Evolutionary conservation across 2,888 invertebrate genomes (phyloP).

Genomic region (Drosophila setosimentum): DNA sequence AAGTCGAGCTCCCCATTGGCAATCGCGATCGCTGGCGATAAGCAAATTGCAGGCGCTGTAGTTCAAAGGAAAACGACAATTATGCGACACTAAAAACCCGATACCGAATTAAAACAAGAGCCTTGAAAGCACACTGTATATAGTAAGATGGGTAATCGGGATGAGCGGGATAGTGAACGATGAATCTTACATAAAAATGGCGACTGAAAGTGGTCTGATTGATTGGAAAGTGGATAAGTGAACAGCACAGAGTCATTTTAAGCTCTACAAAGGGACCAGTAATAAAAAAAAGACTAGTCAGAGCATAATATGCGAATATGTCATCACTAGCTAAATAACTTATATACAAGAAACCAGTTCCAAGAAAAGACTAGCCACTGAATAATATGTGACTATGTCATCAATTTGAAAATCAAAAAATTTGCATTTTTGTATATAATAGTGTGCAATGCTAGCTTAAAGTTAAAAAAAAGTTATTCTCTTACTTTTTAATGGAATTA

Average conservation of each 20-base stretch:
- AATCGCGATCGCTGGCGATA: constrained; percentile 80
- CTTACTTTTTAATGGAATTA: neutral
- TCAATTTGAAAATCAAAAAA: neutral
- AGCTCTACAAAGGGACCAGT: neutral
- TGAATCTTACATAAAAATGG: constrained; percentile 31
- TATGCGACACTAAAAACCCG: constrained; percentile 72
- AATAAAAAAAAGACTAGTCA: neutral
- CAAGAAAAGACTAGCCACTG: neutral
- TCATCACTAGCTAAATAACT: neutral
- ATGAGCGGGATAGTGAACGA: neutral
- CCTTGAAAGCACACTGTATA: constrained; percentile 36
- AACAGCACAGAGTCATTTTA: neutral
- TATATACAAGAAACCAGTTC: neutral
- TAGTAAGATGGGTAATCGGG: neutral
- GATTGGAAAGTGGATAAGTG: constrained; percentile 14
- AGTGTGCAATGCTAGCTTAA: no score
- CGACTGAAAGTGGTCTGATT: constrained; percentile 16
- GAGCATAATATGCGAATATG: neutral
- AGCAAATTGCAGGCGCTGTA: constrained; percentile 83
- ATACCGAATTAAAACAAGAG: constrained; percentile 54
- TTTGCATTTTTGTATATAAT: neutral
- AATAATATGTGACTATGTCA: neutral
- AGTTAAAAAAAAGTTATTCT: neutral
- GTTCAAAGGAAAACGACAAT: constrained; percentile 82
- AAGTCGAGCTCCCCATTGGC: constrained; percentile 66